Evolutionary conservation across 2,888 invertebrate genomes (phyloP), one percentile per base, ranked within the genome.

Genomic region (Noctuana brunneofusca): DNA sequence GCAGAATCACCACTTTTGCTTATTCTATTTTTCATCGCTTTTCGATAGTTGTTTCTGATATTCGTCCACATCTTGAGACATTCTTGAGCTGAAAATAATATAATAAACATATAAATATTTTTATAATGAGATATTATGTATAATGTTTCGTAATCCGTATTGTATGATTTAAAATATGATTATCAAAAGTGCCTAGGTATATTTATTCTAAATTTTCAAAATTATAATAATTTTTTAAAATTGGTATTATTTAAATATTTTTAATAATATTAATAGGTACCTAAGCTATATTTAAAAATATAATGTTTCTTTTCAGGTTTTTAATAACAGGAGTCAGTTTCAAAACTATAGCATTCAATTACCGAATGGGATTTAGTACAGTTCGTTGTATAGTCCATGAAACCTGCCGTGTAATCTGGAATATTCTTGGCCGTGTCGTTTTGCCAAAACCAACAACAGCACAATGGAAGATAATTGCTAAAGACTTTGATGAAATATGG

Each of bases 321-420:
- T 59, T 68, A 64, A 68, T 64, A 35, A 68, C 68, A 64, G 65
- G 64, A 65, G 63, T 58, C 56, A 65, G 66, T 65, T 68, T 66
- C 65, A 68, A 68, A 63, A 64, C 66, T 56, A 18, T 68, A 64
- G 65, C 65, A 55, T 68, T 65, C 60, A 68, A 65, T 64, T 65
- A 65, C 64, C 68, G 64, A 58, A 66, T 68, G 66, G 66, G 68
- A 64, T 68, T 66, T 64, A 66, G 62, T 68, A 68, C 68, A 65
- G 65, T 66, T 60, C 66, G 66, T 64, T 58, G 41, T 43, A 64
- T 64, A 53, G 58, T 64, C 22, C 65, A 62, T 50, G 62, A 58
- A 63, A 64, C 64, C 46, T 62, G 64, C 46, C 53, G 43, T 43
- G 58, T 43, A 32, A 64, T 64, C 43, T 64, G 58, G 58, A 64